Conservation (phyloP, 2,888 invertebrate species). For the Eumacrocentrus americanus region DNA sequence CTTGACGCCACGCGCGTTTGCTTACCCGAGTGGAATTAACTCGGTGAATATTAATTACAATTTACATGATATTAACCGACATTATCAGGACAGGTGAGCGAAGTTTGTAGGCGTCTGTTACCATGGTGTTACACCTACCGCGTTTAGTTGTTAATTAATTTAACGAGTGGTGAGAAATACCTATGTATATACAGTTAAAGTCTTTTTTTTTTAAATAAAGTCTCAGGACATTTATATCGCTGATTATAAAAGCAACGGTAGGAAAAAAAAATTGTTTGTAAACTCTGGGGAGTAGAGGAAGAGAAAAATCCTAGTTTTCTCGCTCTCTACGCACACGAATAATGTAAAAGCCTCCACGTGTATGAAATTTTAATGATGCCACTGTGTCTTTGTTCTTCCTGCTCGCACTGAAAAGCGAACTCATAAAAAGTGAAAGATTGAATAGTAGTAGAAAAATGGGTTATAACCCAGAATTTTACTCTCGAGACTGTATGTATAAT, state of each 20-base stretch:
- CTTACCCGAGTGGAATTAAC: constrained; percentile 46
- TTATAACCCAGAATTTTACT: constrained; percentile 13
- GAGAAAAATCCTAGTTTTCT: constrained; percentile 6
- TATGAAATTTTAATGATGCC: constrained; percentile 27
- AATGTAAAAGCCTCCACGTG: constrained; percentile 25
- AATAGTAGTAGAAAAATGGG: constrained; percentile 13
- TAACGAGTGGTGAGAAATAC: background rate
- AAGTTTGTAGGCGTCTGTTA: constrained; percentile 49
- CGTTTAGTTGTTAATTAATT: background rate
- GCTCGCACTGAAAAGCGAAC: background rate
- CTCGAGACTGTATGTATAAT: constrained; percentile 7
- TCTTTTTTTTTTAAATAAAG: too few relatives aligned
- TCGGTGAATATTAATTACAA: constrained; percentile 60
- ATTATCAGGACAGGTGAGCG: constrained; percentile 56
- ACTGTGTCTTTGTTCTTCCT: constrained; percentile 15
- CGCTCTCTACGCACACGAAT: constrained; percentile 6
- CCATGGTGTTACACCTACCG: constrained; percentile 32
- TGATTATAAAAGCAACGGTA: constrained; percentile 3
- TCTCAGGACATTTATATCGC: too few relatives aligned
- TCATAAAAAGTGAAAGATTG: constrained; percentile 2
- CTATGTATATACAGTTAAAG: background rate
- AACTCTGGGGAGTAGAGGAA: background rate
- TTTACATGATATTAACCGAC: constrained; percentile 60
- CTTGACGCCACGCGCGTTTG: background rate
- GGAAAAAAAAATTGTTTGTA: background rate